phyloP scores from a whole-genome alignment of 2,797 vertebrate genomes.

The Allobates femoralis region DNA sequence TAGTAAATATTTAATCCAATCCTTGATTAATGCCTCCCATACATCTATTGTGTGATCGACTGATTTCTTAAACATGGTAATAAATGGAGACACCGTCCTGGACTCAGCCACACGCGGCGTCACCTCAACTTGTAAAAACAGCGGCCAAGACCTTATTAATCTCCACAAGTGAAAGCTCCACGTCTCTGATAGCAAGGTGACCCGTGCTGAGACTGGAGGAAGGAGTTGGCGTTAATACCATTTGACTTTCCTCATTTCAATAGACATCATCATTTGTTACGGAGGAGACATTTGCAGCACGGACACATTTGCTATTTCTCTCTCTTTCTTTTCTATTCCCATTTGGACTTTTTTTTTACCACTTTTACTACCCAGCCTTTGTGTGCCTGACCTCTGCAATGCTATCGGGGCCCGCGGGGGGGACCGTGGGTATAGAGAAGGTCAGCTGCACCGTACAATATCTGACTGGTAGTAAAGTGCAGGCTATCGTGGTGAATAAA shows the following conservation, averaged over 20 bases:
- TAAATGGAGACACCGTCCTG: slow-evolving; percentile 27
- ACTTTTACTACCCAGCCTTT: not conserved
- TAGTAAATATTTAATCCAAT: not conserved
- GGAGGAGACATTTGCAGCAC: slow-evolving; percentile 30
- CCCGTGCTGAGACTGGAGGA: slow-evolving; percentile 30
- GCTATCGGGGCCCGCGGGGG: not conserved
- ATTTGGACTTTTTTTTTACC: slow-evolving; percentile 24
- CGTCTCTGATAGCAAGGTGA: slow-evolving; percentile 37
- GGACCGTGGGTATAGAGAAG: slow-evolving; percentile 9
- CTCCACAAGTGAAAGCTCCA: slow-evolving; percentile 34
- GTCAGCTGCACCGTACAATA: not conserved
- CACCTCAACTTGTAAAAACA: slow-evolving; percentile 41
- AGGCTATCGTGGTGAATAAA: slow-evolving; percentile 4
- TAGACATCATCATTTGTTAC: slow-evolving; percentile 30
- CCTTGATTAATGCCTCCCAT: slow-evolving; percentile 1
- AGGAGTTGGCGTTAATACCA: slow-evolving; percentile 38
- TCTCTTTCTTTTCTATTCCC: slow-evolving; percentile 34
- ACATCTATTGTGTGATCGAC: not conserved
- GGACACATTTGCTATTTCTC: slow-evolving; percentile 23
- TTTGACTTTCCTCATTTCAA: slow-evolving; percentile 61
- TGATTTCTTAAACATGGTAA: slow-evolving; percentile 29
- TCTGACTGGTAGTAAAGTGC: slow-evolving; percentile 5
- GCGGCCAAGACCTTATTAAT: slow-evolving; percentile 30
- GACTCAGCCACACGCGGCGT: not conserved
- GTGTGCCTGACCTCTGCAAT: not conserved